Base-by-base conservation (phyloP, 2,113 vertebrate species). In the Cyprinodon brontotheroides region DNA sequence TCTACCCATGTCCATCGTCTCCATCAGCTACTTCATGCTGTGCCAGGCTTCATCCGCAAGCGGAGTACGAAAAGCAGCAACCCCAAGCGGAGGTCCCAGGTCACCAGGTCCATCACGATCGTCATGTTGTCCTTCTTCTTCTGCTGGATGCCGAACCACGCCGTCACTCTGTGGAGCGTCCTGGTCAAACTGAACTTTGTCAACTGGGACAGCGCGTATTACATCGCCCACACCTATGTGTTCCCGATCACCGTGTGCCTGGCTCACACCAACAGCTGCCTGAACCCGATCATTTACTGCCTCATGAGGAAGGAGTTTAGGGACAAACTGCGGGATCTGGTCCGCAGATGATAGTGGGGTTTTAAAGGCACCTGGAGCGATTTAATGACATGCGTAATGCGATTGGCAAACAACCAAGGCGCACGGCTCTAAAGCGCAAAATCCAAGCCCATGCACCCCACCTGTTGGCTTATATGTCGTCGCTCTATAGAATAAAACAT, bases 241-340 rank as follows among this genome's bases (percentile, higher is more conserved):
- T 95, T 94, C 87, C 94, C 94, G 0, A 84, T 95, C 65, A 94
- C 94, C 4, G 93, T 95, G 36, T 95, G 94, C 45, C 77, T 95
- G 62, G 94, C 94, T 15, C 94, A 95, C 83, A 87, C 93, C 38
- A 95, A 94, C 90, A 95, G 94, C 84, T 95, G 94, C 73, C 86
- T 95, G n/a, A 95, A 95, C 81, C 94, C 94, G 0, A 67, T 94
- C 1, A 93, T 95, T 50, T 95, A 95, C 86, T 95, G 94, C 73
- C 92, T 95, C 17, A 93, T 90, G 89, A 89, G 94, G 72, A 85
- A 61, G 41, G 94, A 95, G 85, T 95, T 94, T 65, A 83, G 94
- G 70, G 72, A 90, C 64, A 94, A 93, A 68, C 77, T 94, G 11
- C 89, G 65, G 29, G 75, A 84, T 37, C 66, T 94, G 61, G 62